Conservation (phyloP, 2,888 invertebrate genomes). For the Plebejus argus region DNA sequence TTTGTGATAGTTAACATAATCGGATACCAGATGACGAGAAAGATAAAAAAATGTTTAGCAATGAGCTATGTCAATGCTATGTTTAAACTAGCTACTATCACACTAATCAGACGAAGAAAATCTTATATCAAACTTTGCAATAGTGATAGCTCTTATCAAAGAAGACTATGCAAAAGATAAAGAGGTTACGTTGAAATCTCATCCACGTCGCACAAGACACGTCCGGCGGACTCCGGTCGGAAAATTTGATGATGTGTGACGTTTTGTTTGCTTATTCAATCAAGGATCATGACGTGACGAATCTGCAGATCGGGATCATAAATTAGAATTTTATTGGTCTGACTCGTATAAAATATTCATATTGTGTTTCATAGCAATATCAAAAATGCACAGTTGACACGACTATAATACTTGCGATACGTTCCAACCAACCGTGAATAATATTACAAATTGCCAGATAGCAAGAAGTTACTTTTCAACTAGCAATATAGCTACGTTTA, state of each 20-base stretch:
- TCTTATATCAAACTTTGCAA: conserved; percentile 3
- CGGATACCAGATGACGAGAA: not conserved
- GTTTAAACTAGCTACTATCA: not conserved
- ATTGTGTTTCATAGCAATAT: not conserved
- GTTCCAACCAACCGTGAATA: not conserved
- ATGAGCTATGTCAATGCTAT: not conserved
- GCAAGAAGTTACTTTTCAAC: not conserved
- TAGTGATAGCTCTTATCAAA: conserved; percentile 2
- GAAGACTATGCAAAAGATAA: conserved; percentile 23
- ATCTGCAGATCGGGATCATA: not conserved
- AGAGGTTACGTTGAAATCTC: conserved; percentile 1
- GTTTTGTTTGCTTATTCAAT: conserved; percentile 4
- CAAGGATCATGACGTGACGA: not conserved
- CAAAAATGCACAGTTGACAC: not conserved
- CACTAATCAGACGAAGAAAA: conserved; percentile 19
- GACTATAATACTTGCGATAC: not conserved
- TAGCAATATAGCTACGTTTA: not conserved
- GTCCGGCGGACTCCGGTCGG: too few species aligned
- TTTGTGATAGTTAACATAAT: not conserved
- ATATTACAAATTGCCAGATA: not conserved
- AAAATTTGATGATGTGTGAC: conserved; percentile 6
- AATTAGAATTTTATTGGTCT: not conserved
- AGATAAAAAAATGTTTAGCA: not conserved
- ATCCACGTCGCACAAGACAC: not conserved
- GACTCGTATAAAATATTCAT: not conserved